Base-by-base conservation (phyloP, 2,113 vertebrate species). In the Leptosomus discolor region DNA sequence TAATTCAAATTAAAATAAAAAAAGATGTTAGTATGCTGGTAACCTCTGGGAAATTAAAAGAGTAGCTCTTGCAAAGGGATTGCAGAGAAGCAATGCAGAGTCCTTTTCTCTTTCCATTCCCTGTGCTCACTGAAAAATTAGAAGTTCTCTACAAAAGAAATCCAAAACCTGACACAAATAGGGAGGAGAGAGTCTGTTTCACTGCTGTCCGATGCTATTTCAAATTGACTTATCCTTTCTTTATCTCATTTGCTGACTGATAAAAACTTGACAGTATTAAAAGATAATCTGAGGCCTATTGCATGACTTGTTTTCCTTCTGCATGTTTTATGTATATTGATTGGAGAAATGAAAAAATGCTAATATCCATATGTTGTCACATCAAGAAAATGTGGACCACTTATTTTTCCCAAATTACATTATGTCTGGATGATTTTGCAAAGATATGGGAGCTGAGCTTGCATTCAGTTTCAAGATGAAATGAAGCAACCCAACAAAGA, bases 1-100 rank as follows among this genome's bases (percentile, higher is more conserved):
- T 85, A 96, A 97, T 85, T 85, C 61, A 97, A 94, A 97, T 95
- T 83, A 71, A 96, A 94, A 75, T 46, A 46, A 68, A 93, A n/a
- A 75, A 85, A 96, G 14, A 85, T 73, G 63, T 50, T 76, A 64
- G 41, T 29, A 61, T 88, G 73, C 15, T 94, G 48, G 48, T 32
- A 93, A 90, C 91, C 77, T 93, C 45, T 92, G 92, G 91, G 94
- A 97, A 98, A 97, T 96, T 85, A 95, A 82, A 94, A 94, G 43
- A 90, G 32, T 36, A 89, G 12, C 53, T 93, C 41, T 61, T 94
- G 45, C 51, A 93, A 85, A 69, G 56, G 43, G 91, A 63, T 80
- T 91, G 45, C 34, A 74, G 89, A 91, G 84, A 80, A 92, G 86
- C 24, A 85, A 60, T 56, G 32, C 21, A 86, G 48, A 87, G 32